Evolutionary conservation across 2,797 vertebrate genomes (phyloP), one percentile per base, ranked within the genome.

Genomic region (Melanotaenia parkinsoni): DNA sequence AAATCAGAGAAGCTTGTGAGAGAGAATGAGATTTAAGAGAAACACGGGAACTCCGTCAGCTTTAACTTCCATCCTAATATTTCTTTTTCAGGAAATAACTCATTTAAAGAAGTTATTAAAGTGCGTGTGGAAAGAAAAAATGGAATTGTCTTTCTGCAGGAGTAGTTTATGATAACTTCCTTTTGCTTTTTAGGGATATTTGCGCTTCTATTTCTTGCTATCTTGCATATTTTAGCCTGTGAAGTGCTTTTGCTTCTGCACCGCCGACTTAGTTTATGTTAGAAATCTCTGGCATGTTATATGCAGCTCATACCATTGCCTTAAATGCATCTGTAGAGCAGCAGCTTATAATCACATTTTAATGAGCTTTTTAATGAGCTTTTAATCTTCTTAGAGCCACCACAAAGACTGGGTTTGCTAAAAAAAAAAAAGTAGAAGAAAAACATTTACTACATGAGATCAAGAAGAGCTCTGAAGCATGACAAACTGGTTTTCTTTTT

Each of bases 311-410:
- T 40, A 60, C 43, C 33, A 70, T 47, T 54, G 32, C 66, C 58
- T 77, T 72, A 6, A 66, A 63, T 56, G 28, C 73, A 74, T 64
- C 71, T 56, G 58, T 74, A 58, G 53, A 72, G 56, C 38, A 69
- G 24, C 56, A 3, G 57, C 63, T 63, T 79, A 66, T 85, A 84
- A 90, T 89, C 71, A 76, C 22, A 74, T 80, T 79, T 80, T 80
- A 81, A 85, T 88, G 67, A 86, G 77, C n/a, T 76, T 81, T 79
- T 78, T 78, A 79, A 86, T 82, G 61, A 85, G 77, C 47, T 87
- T 84, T 86, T 78, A 90, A 88, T 89, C 86, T 72, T 68, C 57
- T 80, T 58, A 64, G 68, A 77, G 26, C 40, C 54, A 35, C 76
- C 37, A 51, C 61, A 72, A 68, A 78, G 54, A 81, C 43, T 66